Base-by-base conservation (phyloP, 2,888 invertebrate genomes). In the Chrysotoxum bicinctum region DNA sequence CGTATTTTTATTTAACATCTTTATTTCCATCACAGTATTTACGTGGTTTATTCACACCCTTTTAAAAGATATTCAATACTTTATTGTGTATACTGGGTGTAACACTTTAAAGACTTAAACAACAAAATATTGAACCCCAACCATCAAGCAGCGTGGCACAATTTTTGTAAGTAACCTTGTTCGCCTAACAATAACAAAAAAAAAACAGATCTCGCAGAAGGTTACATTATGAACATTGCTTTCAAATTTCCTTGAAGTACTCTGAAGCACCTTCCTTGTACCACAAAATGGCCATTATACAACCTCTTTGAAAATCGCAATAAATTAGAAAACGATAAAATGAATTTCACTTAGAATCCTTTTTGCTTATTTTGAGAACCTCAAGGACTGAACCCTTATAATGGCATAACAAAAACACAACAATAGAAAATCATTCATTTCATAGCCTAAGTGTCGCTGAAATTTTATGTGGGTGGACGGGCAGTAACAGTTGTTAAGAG, bases 241-340 rank as follows among this genome's bases (percentile, higher is more conserved):
- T 32, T n/a, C 5, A 35, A 35, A 58, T 19, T 8, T 9, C 40
- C 40, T 40, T 40, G 23, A 60, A 58, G 16, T 37, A 40, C 23
- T 58, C 26, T 26, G 9, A 40, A 60, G 40, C n/a, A 40, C 23
- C 58, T 40, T 40, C 16, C 40, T 60, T 40, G 10, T 23, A 14
- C 37, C 60, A 26, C 60, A 64, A 45, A 64, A 30, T 32, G 45
- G 19, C 32, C 16, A 26, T 62, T 16, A 45, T 16, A 35, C 40
- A 74, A 52, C 37, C 76, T 35, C 40, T 64, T 81, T 81, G 54
- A 70, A 70, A 50, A 50, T 64, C 64, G 10, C 64, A 70, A 70
- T 81, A 76, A 76, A 76, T 81, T 75, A 70, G 40, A 70, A 64
- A 54, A 54, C 70, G 62, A 62, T 70, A 70, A 48, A 68, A 62